Conservation (phyloP, 2,113 vertebrate genomes). For the Poecilia latipinna region DNA sequence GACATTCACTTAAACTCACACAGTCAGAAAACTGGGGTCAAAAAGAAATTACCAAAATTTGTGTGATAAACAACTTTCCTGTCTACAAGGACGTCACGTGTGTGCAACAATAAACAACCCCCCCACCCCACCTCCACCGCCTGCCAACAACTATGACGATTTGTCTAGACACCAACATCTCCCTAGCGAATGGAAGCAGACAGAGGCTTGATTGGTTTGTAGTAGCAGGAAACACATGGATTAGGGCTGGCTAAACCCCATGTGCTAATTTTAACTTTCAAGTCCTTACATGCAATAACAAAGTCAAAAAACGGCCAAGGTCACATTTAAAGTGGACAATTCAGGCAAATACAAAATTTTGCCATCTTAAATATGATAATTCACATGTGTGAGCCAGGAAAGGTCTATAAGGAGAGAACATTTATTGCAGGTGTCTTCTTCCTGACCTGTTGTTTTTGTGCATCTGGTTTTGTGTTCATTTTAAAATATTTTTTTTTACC, state of each 20-base stretch:
- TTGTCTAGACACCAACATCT: background rate
- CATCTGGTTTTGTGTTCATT: background rate
- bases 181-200: background rate
- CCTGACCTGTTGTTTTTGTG: background rate
- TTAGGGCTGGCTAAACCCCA: conserved; percentile 73
- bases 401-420: background rate
- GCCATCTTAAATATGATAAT: background rate
- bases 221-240: conserved; percentile 61
- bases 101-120: background rate
- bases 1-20: conserved; percentile 8
- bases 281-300: conserved; percentile 45
- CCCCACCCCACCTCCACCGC: background rate
- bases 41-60: conserved; percentile 19
- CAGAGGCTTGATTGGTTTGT: conserved; percentile 16
- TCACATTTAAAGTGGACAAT: conserved; percentile 6
- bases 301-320: conserved; percentile 52
- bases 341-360: background rate
- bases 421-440: background rate
- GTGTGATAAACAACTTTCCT: background rate
- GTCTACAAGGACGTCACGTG: background rate
- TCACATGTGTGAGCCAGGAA: background rate
- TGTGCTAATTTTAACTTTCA: conserved; percentile 77
- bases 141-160: background rate
- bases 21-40: conserved; percentile 23
- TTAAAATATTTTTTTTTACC: background rate